Evolutionary conservation across 1,140 invertebrate species (phyloP).

Genomic region (Drosophila truncata): DNA sequence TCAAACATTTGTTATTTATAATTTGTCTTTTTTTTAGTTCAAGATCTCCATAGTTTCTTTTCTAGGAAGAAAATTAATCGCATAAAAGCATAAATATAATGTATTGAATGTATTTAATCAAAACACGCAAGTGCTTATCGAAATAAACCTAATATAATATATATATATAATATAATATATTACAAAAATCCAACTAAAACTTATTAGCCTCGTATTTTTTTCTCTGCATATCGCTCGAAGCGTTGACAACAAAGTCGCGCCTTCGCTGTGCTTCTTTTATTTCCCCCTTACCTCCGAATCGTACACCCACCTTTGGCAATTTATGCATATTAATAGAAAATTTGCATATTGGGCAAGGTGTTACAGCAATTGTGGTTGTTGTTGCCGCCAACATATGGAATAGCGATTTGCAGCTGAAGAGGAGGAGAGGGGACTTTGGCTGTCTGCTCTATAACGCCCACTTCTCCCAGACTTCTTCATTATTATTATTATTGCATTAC

Average conservation of each 20-base stretch:
- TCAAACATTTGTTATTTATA: too few species aligned
- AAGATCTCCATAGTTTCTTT: too few species aligned
- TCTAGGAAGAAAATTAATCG: too few species aligned
- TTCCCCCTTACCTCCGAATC: background rate
- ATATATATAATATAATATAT: too few species aligned
- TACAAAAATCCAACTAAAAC: background rate
- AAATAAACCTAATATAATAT: background rate
- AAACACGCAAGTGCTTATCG: too few species aligned
- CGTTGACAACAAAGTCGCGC: slow-evolving; percentile 62
- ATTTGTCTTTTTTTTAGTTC: too few species aligned
- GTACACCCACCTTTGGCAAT: slow-evolving; percentile 52
- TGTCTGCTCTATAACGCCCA: slow-evolving; percentile 39
- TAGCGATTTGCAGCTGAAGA: slow-evolving; percentile 2
- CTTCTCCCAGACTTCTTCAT: slow-evolving; percentile 39
- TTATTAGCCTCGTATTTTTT: background rate
- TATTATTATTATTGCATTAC: slow-evolving; percentile 47
- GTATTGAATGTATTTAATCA: background rate
- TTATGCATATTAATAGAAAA: slow-evolving; percentile 79
- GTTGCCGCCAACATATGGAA: slow-evolving; percentile 23
- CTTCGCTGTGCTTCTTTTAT: slow-evolving; percentile 36
- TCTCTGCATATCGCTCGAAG: slow-evolving; percentile 13
- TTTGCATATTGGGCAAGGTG: slow-evolving; percentile 79
- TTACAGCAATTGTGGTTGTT: slow-evolving; percentile 38
- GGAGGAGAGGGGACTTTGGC: background rate
- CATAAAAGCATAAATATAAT: too few species aligned